Evolutionary conservation across 2,797 vertebrate genomes (phyloP).

Genomic region (Chloroceryle amazona): DNA sequence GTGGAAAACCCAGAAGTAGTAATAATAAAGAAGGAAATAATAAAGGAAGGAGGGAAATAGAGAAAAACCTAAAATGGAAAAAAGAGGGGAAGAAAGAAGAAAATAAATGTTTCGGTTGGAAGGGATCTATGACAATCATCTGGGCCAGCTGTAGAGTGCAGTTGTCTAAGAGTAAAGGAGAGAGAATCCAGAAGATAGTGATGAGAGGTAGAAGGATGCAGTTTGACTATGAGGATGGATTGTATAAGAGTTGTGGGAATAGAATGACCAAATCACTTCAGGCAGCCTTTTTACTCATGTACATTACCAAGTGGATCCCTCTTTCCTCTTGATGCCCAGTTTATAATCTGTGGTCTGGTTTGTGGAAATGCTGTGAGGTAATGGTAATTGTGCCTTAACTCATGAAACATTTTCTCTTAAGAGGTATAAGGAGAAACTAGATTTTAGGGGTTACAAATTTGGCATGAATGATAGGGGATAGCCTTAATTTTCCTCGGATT

Average conservation of each 20-base stretch:
- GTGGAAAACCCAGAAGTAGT: background rate
- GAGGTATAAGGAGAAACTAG: background rate
- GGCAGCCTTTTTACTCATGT: background rate
- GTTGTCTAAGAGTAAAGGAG: background rate
- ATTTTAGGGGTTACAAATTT: background rate
- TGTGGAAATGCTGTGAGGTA: background rate
- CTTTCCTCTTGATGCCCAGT: background rate
- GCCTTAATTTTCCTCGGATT: no score
- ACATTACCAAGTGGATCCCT: background rate
- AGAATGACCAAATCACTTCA: background rate
- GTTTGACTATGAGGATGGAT: background rate
- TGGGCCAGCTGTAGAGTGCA: accelerated
- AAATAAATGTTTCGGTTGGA: background rate
- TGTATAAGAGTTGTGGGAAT: background rate
- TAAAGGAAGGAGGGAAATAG: no score
- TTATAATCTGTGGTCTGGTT: background rate
- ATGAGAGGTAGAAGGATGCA: background rate
- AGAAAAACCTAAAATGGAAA: no score
- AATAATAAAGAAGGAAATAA: background rate
- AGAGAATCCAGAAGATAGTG: background rate
- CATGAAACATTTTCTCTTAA: background rate
- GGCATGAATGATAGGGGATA: background rate
- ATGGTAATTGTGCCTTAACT: background rate
- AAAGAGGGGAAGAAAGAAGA: no score
- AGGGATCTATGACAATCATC: background rate